Base-by-base conservation (phyloP, 2,113 vertebrate genomes). In the Hymenochirus boettgeri region DNA sequence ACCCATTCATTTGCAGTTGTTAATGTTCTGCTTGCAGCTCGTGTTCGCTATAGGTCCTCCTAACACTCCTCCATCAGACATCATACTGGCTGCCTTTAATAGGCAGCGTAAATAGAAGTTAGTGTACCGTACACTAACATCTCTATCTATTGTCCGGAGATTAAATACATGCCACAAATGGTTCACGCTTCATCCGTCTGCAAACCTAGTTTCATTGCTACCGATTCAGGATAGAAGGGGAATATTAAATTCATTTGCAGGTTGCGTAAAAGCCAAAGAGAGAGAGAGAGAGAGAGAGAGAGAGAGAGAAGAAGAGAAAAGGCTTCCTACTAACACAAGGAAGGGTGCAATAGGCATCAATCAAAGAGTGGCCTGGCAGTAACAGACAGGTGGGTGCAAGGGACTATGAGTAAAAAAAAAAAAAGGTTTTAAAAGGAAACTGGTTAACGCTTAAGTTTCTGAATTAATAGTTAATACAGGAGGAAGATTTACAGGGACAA, bases 201-300 rank as follows among this genome's bases (percentile, higher is more conserved):
- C 39, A 85, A 86, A 83, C 85, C 80, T 73, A 79, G 80, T 88
- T 85, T 90, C 86, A 85, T 85, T 86, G 84, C 85, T 89, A 79
- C 83, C 83, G 85, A 88, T 82, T 85, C 82, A 82, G 55, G 57
- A 35, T 59, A 25, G 50, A 88, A n/a, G 84, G 85, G 86, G 85
- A 85, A 86, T 88, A 90, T 90, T 89, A 90, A 90, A 90, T 90
- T 90, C 90, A 90, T 90, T 90, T 90, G 86, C 88, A 89, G 89
- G 88, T 90, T 89, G 85, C 87, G 88, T 84, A 87, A 88, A 87
- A 83, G 83, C 84, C 83, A 86, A 87, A 81, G 82, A 80, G 79
- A 54, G 69, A 24, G 42, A 62, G 77, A 81, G 45, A 42, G 15
- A 26, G n/a, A 3, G 7, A 24, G 24, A 57, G 70, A 4, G 5